phyloP scores from a whole-genome alignment of 2,113 vertebrate species.

The Calypte anna region DNA sequence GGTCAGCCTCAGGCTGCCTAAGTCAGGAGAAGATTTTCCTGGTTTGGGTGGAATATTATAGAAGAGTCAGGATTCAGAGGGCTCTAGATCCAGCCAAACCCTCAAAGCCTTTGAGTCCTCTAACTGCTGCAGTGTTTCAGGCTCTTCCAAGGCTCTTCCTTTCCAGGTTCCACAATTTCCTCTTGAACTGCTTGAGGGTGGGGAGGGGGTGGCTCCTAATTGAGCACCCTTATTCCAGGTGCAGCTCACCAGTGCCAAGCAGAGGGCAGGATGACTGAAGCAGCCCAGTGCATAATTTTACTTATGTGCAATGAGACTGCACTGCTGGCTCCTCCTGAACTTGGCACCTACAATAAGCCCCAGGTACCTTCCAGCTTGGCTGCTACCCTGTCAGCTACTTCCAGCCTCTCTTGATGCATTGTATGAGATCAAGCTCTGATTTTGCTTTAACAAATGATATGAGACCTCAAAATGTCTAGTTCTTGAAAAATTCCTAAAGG shows the following conservation, averaged over 20 bases:
- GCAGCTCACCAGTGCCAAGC: neutral
- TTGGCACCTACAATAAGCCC: neutral
- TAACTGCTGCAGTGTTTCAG: neutral
- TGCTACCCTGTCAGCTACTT: neutral
- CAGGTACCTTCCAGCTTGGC: neutral
- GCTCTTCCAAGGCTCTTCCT: rapidly evolving
- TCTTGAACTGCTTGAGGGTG: neutral
- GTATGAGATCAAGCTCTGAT: neutral
- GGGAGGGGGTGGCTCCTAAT: rapidly evolving
- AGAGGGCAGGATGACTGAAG: neutral
- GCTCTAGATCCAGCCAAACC: neutral
- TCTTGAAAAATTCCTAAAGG: neutral
- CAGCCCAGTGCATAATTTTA: neutral
- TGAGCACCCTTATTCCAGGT: neutral
- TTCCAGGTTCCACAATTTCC: neutral
- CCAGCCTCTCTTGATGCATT: neutral
- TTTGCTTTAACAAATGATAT: neutral
- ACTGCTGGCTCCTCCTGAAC: neutral
- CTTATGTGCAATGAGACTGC: neutral
- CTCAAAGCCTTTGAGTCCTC: neutral
- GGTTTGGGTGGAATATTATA: neutral
- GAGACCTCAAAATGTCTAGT: neutral
- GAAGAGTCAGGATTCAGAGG: neutral
- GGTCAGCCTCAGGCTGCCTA: neutral
- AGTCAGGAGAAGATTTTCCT: neutral